Evolutionary conservation across 2,888 invertebrate species (phyloP).

Genomic region (Corbicula japonica): DNA sequence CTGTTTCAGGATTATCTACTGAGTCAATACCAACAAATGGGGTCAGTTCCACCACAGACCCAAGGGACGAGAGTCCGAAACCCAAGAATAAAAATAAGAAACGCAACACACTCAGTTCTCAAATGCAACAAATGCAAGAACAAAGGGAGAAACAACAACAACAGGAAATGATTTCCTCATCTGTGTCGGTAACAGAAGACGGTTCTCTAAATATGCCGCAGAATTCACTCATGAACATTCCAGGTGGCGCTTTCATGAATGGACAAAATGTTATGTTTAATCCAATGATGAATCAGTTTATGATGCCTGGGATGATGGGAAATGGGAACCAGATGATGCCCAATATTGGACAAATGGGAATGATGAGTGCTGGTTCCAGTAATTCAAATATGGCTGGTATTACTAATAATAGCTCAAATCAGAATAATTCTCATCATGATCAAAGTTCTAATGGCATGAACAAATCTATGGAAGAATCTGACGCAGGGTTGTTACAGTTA

Average conservation of each 20-base stretch:
- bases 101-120: constrained; percentile 73
- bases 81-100: constrained; percentile 64
- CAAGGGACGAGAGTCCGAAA: constrained; percentile 50
- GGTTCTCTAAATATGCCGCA: constrained; percentile 49
- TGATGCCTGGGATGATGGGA: constrained; percentile 65
- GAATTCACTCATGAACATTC: constrained; percentile 67
- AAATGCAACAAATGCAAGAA: constrained; percentile 67
- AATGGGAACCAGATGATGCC: constrained; percentile 55
- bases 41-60: constrained; percentile 63
- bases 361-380: constrained; percentile 41
- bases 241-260: constrained; percentile 62
- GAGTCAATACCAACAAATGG: constrained; percentile 63
- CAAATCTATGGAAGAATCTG: constrained; percentile 57
- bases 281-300: constrained; percentile 69
- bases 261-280: constrained; percentile 75
- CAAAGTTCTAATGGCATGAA: constrained; percentile 40
- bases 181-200: constrained; percentile 64
- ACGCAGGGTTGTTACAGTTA: constrained; percentile 77
- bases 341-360: constrained; percentile 49
- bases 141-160: constrained; percentile 55
- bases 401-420: constrained; percentile 14
- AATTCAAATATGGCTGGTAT: constrained; percentile 14
- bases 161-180: constrained; percentile 67
- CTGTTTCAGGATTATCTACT: constrained; percentile 56
- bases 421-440: constrained; percentile 27